Conservation (phyloP, 2,888 invertebrate genomes). For the Tenthredo scrophulariae region DNA sequence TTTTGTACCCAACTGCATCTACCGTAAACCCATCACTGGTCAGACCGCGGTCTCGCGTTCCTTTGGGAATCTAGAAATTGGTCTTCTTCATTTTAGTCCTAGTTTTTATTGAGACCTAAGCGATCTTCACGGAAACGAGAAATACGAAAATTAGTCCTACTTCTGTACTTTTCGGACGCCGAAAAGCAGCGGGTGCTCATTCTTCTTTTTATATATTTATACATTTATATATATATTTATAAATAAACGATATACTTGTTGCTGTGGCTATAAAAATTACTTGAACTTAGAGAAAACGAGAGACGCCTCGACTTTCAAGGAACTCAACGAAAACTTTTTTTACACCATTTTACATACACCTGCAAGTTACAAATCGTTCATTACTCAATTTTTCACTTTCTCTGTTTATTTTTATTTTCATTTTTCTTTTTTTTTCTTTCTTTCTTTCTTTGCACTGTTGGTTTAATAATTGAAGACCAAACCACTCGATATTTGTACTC, state of each 20-base stretch:
- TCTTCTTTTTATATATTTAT: not conserved
- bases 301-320: not conserved
- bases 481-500: not conserved
- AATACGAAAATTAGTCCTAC: constrained; percentile 21
- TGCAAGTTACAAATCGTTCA: not conserved
- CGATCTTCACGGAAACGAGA: not conserved
- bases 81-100: not conserved
- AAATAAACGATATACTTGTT: not conserved
- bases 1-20: not conserved
- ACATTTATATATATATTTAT: not conserved
- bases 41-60: not conserved
- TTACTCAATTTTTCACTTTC: not conserved
- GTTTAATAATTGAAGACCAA: constrained; percentile 7
- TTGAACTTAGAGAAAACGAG: not conserved
- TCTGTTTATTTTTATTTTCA: too few species aligned
- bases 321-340: not conserved
- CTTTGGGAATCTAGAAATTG: constrained; percentile 23
- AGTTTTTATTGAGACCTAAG: not conserved
- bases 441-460: not conserved
- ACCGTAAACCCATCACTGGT: not conserved
- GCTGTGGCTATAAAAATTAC: not conserved
- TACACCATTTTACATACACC: not conserved
- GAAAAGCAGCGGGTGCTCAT: not conserved
- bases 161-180: constrained; percentile 17
- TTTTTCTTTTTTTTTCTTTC: not conserved